Conservation (phyloP, 2,888 invertebrate species). For the Pristionchus arcanus region DNA sequence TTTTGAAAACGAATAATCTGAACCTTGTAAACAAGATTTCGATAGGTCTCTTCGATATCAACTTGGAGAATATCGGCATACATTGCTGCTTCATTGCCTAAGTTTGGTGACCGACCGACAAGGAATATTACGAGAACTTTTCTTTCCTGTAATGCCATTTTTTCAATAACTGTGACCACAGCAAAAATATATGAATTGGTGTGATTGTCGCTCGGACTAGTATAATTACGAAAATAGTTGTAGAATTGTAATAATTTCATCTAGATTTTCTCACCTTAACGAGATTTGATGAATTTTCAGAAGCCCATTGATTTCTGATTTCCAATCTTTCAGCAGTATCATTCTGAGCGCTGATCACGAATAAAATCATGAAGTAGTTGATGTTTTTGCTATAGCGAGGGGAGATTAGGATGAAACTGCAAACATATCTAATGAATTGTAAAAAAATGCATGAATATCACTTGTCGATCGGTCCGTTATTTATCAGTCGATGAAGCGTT, state of each 20-base stretch:
- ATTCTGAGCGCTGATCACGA: background rate
- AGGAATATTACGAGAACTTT: background rate
- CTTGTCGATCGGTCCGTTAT: background rate
- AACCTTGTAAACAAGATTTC: background rate
- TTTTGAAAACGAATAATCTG: background rate
- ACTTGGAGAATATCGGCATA: background rate
- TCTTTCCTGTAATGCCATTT: background rate
- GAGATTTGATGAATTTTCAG: too few species aligned
- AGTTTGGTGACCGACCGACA: background rate
- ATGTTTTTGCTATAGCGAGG: background rate
- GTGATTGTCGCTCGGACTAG: too few species aligned
- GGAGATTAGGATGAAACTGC: background rate
- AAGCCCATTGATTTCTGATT: background rate
- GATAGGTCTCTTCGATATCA: constrained; percentile 15
- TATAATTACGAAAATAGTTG: too few species aligned
- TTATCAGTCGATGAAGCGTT: background rate
- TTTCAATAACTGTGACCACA: too few species aligned
- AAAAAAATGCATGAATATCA: background rate
- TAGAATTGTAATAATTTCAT: background rate
- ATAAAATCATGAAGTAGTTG: background rate
- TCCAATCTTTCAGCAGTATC: background rate
- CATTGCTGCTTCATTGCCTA: background rate
- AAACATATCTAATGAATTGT: background rate
- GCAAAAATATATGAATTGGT: too few species aligned
- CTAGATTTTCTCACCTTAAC: background rate